phyloP scores from a whole-genome alignment of 2,888 invertebrate species.

The Nomada hirtipes region DNA sequence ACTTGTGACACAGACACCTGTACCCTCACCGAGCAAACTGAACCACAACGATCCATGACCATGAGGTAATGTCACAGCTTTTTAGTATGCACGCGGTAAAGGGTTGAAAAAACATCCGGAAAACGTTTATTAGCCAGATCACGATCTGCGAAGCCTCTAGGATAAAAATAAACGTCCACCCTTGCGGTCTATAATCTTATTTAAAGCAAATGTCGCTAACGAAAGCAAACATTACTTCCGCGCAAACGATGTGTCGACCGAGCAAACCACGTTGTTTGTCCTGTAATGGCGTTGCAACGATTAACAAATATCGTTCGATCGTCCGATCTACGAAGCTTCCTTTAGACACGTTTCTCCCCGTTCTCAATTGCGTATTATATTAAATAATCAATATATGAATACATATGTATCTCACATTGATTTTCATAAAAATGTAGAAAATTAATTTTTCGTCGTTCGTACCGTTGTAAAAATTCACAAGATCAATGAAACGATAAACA shows the following conservation, averaged over 20 bases:
- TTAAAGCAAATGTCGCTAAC: conserved; percentile 41
- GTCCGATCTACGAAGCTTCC: neutral
- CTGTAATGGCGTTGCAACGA: conserved; percentile 50
- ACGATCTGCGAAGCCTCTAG: conserved; percentile 11
- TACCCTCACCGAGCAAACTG: neutral
- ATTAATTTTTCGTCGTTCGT: no score
- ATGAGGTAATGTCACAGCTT: neutral
- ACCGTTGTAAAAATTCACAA: no score
- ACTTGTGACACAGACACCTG: neutral
- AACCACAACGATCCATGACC: neutral
- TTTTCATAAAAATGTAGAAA: no score
- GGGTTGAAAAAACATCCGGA: conserved; percentile 31
- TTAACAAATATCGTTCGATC: conserved; percentile 52
- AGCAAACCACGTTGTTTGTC: conserved; percentile 51
- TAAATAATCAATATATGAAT: no score
- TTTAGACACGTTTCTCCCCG: neutral
- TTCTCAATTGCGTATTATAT: neutral
- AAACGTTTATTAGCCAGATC: conserved; percentile 37
- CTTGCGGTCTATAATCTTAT: conserved; percentile 44
- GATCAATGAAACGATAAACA: no score
- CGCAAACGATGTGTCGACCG: conserved; percentile 58
- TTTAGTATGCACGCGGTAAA: conserved; percentile 14
- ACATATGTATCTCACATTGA: no score
- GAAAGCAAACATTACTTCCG: conserved; percentile 59
- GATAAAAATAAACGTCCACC: conserved; percentile 53